Conservation (phyloP, 2,888 invertebrate genomes). For the Sycophila texana region DNA sequence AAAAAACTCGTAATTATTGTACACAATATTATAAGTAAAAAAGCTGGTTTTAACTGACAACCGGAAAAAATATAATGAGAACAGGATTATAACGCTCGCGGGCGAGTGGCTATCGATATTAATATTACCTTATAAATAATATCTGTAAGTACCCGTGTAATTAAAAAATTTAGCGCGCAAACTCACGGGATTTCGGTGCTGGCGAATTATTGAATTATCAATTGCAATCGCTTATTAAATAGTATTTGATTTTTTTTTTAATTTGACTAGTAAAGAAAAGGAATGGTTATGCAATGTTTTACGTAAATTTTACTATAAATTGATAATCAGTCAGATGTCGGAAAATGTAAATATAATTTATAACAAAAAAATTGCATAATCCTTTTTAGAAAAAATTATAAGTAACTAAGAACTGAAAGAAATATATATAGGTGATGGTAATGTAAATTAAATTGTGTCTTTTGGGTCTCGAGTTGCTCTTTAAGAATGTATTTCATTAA, state of each 20-base stretch:
- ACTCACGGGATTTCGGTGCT: conserved; percentile 45
- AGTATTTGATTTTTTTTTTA: no score
- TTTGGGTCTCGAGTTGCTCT: conserved; percentile 25
- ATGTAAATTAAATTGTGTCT: conserved; percentile 38
- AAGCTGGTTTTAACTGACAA: conserved; percentile 63
- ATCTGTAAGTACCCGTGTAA: conserved; percentile 52
- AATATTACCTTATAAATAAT: conserved; percentile 59
- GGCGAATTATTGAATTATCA: conserved; percentile 14
- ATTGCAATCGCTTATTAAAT: neutral
- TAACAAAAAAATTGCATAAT: neutral
- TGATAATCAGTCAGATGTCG: neutral
- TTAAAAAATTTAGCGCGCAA: conserved; percentile 37
- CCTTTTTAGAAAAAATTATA: conserved; percentile 21
- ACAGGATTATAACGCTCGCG: conserved; percentile 70
- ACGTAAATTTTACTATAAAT: conserved; percentile 18
- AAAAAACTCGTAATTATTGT: conserved; percentile 53
- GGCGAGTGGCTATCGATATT: conserved; percentile 72
- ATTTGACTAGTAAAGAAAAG: conserved; percentile 2
- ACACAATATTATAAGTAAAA: conserved; percentile 58
- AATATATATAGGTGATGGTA: conserved; percentile 3
- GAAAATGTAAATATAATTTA: conserved; percentile 29
- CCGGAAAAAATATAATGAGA: conserved; percentile 57
- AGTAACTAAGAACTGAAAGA: conserved; percentile 15
- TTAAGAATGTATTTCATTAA: neutral
- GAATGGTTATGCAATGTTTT: conserved; percentile 12